phyloP scores from a whole-genome alignment of 2,113 vertebrate species.

The Chitala chitala region DNA sequence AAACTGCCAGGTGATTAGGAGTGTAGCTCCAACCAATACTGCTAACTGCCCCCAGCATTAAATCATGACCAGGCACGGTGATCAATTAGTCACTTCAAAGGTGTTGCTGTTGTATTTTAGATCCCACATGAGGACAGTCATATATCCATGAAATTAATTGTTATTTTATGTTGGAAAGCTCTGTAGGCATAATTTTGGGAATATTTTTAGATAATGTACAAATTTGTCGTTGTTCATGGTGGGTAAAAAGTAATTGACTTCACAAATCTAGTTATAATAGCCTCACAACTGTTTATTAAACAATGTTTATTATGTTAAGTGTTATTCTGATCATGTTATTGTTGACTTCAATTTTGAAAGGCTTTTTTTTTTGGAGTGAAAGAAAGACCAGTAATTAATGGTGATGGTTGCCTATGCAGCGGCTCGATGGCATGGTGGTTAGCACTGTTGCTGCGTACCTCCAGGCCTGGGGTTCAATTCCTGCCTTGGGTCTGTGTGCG shows the following conservation, averaged over 20 bases:
- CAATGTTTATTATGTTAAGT: background rate
- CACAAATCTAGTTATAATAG: background rate
- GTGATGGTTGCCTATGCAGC: no score
- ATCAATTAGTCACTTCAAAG: background rate
- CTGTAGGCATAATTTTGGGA: background rate
- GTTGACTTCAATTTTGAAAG: background rate
- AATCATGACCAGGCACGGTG: background rate
- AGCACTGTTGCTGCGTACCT: no score
- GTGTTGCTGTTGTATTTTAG: background rate
- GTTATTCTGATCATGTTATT: background rate
- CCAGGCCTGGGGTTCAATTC: no score
- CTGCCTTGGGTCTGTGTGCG: no score
- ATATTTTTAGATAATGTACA: background rate
- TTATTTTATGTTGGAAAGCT: background rate
- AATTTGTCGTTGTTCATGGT: conserved; percentile 25
- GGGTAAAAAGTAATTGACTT: conserved; percentile 5
- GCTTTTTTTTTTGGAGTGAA: background rate
- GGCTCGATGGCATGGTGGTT: no score
- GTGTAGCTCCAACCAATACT: conserved; percentile 30
- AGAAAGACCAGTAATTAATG: background rate
- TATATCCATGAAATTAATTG: background rate
- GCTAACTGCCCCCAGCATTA: conserved; percentile 8
- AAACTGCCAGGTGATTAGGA: conserved; percentile 20
- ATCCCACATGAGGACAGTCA: background rate
- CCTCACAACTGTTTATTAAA: background rate